phyloP scores from a whole-genome alignment of 1,140 invertebrate genomes.

The Nephila pilipes region DNA sequence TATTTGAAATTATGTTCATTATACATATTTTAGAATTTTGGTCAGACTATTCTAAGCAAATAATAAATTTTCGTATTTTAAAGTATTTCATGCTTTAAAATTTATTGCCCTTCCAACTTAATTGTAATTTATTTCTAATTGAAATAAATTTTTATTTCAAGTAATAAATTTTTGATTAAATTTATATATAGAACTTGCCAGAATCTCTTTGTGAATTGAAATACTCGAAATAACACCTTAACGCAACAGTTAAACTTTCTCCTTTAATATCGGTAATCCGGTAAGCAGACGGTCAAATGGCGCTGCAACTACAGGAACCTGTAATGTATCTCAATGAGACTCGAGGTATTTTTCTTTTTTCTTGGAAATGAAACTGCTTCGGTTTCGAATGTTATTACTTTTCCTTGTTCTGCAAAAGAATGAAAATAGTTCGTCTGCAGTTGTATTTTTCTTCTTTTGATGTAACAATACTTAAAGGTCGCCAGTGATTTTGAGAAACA shows the following conservation, averaged over 20 bases:
- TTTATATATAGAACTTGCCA: no score
- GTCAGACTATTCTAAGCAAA: no score
- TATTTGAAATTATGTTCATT: no score
- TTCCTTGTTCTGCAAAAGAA: not conserved
- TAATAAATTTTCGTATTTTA: no score
- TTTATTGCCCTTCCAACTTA: no score
- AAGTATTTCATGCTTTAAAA: no score
- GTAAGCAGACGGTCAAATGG: not conserved
- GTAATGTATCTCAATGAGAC: not conserved
- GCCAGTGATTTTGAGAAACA: not conserved
- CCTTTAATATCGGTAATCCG: not conserved
- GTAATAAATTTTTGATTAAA: no score
- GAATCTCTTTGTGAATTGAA: no score
- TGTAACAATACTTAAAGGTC: not conserved
- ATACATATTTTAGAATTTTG: no score
- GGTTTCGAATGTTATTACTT: conserved; percentile 1
- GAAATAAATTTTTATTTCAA: no score
- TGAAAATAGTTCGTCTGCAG: not conserved
- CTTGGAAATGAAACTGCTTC: not conserved
- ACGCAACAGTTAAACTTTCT: not conserved
- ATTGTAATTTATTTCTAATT: no score
- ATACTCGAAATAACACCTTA: not conserved
- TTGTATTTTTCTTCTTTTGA: not conserved
- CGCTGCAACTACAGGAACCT: not conserved
- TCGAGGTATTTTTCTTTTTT: not conserved